phyloP scores from a whole-genome alignment of 1,140 invertebrate genomes.

The Whitmania pigra region DNA sequence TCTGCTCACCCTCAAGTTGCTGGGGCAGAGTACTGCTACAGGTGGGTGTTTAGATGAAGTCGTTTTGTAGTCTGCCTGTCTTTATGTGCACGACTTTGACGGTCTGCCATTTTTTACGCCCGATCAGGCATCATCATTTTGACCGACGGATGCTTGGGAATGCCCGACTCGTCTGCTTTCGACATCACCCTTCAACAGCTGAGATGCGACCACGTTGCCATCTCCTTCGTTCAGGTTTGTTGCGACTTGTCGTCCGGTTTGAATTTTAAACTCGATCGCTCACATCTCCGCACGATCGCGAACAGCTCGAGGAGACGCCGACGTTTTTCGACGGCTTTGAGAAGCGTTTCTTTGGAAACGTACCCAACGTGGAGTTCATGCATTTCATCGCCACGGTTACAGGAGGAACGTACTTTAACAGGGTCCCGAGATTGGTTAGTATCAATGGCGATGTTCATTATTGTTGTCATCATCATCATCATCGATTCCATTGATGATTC shows the following conservation, averaged over 20 bases:
- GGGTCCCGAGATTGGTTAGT: neutral
- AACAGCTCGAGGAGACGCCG: neutral
- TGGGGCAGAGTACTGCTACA: no score
- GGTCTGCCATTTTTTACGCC: no score
- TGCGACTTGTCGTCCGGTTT: neutral
- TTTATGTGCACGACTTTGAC: no score
- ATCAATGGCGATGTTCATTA: no score
- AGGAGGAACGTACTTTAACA: neutral
- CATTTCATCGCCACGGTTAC: conserved; percentile 4
- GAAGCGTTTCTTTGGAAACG: conserved; percentile 1
- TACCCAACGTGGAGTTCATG: conserved; percentile 13
- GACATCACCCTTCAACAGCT: neutral
- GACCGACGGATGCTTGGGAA: neutral
- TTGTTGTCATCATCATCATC: no score
- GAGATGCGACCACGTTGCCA: neutral
- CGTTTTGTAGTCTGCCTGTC: no score
- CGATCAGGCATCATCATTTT: neutral
- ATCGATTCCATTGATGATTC: no score
- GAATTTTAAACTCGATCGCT: no score
- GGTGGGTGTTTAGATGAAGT: no score
- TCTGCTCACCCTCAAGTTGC: no score
- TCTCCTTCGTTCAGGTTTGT: conserved; percentile 1
- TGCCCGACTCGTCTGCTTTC: neutral
- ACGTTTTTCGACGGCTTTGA: neutral
- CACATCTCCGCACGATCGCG: neutral